Conservation (phyloP, 2,888 invertebrate genomes). For the Thyatira batis region DNA sequence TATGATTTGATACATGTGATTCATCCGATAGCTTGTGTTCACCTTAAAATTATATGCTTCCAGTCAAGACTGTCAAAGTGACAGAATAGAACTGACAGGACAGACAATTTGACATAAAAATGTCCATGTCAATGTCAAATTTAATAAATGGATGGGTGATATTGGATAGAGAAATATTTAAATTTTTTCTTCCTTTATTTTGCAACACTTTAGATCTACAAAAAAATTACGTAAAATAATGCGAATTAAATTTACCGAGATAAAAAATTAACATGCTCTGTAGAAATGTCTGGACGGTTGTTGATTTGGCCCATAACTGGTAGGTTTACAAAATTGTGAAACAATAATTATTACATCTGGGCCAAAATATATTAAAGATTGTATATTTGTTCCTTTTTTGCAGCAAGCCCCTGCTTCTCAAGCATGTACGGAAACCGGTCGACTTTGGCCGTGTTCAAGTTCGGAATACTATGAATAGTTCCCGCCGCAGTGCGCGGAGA, state of each 20-base stretch:
- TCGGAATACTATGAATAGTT: slow-evolving; percentile 64
- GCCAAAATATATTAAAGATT: slow-evolving; percentile 8
- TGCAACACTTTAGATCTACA: slow-evolving; percentile 23
- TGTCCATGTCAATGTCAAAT: too few species aligned
- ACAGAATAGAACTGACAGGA: too few species aligned
- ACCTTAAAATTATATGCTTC: too few species aligned
- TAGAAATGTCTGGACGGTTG: slow-evolving; percentile 66
- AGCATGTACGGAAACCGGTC: slow-evolving; percentile 30
- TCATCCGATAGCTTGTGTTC: too few species aligned
- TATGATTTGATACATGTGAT: too few species aligned
- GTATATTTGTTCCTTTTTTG: slow-evolving; percentile 25
- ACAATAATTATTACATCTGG: too few species aligned
- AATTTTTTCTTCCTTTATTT: slow-evolving; percentile 34
- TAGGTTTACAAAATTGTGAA: slow-evolving; percentile 29
- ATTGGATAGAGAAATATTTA: slow-evolving; percentile 22
- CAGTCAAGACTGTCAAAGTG: too few species aligned
- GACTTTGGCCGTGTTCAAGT: slow-evolving; percentile 47
- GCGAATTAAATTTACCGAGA: slow-evolving; percentile 38
- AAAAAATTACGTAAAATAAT: slow-evolving; percentile 41
- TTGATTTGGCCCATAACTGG: slow-evolving; percentile 65
- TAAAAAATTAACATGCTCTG: slow-evolving; percentile 63
- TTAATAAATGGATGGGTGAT: not conserved
- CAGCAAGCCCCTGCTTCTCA: slow-evolving; percentile 45
- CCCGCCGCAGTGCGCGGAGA: slow-evolving; percentile 48
- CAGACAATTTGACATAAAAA: too few species aligned